Evolutionary conservation across 2,888 invertebrate species (phyloP).

Genomic region (Ormia ochracea): DNA sequence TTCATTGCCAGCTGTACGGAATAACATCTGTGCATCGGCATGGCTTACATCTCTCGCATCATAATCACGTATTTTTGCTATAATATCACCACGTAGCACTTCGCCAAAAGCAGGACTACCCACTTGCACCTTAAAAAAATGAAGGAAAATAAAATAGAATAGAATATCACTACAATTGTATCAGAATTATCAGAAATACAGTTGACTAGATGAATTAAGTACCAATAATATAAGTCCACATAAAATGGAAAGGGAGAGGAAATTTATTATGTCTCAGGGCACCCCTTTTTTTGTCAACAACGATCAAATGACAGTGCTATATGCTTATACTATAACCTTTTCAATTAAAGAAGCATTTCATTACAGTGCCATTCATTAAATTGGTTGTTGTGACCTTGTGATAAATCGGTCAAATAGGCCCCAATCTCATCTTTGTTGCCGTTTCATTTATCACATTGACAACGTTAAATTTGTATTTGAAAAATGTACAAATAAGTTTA

Average conservation of each 20-base stretch:
- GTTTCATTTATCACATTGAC: conserved; percentile 57
- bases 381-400: conserved; percentile 47
- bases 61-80: conserved; percentile 92
- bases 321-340: no score
- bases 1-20: conserved; percentile 87
- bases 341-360: not conserved
- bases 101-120: conserved; percentile 91
- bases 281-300: no score
- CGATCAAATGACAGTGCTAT: no score
- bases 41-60: conserved; percentile 92
- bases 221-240: no score
- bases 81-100: conserved; percentile 91
- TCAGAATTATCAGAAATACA: no score
- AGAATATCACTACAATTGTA: no score
- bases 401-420: conserved; percentile 46
- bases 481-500: conserved; percentile 51
- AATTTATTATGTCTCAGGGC: no score
- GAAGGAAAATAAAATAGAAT: no score
- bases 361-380: conserved; percentile 18
- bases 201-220: no score
- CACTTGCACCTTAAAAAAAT: conserved; percentile 89
- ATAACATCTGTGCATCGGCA: conserved; percentile 92
- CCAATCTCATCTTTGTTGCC: conserved; percentile 12
- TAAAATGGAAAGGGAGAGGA: no score
- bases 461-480: conserved; percentile 36